Evolutionary conservation across 2,113 vertebrate species (phyloP).

Genomic region (Grallaria varia): DNA sequence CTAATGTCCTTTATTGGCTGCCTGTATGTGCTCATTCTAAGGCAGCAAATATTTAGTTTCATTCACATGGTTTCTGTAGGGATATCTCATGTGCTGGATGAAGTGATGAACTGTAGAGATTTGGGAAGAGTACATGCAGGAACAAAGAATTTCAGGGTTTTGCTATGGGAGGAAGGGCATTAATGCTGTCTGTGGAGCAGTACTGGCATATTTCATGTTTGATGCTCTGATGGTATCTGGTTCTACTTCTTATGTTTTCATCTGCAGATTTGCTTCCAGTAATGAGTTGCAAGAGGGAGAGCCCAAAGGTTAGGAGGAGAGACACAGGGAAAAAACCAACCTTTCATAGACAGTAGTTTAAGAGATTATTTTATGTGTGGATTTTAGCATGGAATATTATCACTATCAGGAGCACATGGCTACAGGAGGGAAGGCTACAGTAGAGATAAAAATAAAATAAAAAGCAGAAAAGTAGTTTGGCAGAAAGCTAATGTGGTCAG

Average conservation of each 20-base stretch:
- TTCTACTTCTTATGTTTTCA: slow-evolving; percentile 32
- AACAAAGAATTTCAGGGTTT: background rate
- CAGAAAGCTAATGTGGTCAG: background rate
- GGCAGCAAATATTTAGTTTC: background rate
- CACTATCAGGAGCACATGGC: background rate
- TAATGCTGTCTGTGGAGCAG: background rate
- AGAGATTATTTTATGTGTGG: background rate
- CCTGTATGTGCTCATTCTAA: background rate
- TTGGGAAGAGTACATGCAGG: background rate
- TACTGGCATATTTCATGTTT: background rate
- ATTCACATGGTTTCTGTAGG: background rate
- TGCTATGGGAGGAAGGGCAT: background rate
- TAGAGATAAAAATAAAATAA: background rate
- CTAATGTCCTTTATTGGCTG: background rate
- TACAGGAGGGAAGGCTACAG: background rate
- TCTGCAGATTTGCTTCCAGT: slow-evolving; percentile 13
- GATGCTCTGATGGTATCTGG: background rate
- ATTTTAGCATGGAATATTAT: background rate
- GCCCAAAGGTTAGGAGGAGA: slow-evolving; percentile 10
- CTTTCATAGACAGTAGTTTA: background rate
- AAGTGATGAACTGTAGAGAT: background rate
- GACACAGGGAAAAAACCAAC: background rate
- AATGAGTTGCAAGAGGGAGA: slow-evolving; percentile 23
- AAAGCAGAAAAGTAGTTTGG: slow-evolving; percentile 19
- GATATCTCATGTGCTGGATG: background rate